Conservation (phyloP, 2,113 vertebrate genomes). For the Dinomys branickii region DNA sequence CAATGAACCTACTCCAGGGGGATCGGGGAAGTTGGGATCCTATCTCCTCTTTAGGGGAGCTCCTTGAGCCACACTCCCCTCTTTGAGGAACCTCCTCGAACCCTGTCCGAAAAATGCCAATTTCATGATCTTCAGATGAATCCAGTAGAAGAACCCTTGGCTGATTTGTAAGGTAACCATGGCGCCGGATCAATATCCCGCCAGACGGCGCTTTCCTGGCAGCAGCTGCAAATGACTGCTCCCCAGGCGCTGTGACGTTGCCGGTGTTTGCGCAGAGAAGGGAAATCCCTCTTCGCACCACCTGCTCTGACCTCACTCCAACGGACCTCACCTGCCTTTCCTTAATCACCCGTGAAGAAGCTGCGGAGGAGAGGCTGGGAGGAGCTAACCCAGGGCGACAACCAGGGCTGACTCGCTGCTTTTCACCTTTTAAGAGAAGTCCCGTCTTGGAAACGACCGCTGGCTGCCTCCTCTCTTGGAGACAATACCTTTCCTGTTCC, state of each 20-base stretch:
- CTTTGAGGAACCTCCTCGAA: background rate
- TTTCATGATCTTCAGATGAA: background rate
- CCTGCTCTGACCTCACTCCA: slow-evolving; percentile 55
- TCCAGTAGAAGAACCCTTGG: background rate
- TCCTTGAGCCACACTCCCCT: background rate
- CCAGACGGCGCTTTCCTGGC: slow-evolving; percentile 6
- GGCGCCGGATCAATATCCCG: slow-evolving; percentile 38
- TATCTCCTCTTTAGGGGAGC: background rate
- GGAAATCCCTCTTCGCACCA: slow-evolving; percentile 74
- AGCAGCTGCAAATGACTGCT: background rate
- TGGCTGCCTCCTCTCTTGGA: slow-evolving; percentile 52
- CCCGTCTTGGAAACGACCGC: slow-evolving; percentile 67
- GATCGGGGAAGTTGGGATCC: background rate
- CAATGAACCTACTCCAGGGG: background rate
- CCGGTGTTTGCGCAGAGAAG: slow-evolving; percentile 20
- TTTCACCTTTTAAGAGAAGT: slow-evolving; percentile 77
- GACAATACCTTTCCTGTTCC: slow-evolving; percentile 65
- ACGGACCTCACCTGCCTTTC: background rate
- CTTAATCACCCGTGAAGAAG: slow-evolving; percentile 63
- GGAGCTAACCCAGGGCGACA: slow-evolving; percentile 28
- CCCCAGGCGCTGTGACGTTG: background rate
- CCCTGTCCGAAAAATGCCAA: background rate
- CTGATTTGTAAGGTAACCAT: background rate
- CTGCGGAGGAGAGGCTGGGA: background rate
- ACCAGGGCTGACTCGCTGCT: slow-evolving; percentile 77